Conservation (phyloP, 1,140 invertebrate species). For the Physella acuta region DNA sequence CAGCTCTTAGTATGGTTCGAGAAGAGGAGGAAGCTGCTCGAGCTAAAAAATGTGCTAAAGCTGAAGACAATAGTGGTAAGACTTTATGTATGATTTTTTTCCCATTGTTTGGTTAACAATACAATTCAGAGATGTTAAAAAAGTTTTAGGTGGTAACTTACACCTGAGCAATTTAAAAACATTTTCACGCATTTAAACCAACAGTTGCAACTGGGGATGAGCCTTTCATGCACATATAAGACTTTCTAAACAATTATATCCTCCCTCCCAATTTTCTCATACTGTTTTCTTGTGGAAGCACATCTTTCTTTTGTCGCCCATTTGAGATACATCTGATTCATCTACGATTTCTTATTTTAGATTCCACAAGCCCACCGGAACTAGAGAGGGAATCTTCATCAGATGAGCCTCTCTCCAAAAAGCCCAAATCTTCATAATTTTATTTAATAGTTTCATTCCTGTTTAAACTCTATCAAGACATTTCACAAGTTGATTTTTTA, state of each 20-base stretch:
- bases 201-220: too few species aligned
- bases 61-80: slow-evolving; percentile 37
- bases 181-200: too few species aligned
- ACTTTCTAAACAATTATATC: too few species aligned
- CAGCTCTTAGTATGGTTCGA: slow-evolving; percentile 39
- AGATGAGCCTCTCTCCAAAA: slow-evolving; percentile 30
- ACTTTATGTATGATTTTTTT: neutral
- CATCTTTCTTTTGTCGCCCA: too few species aligned
- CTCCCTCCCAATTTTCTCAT: too few species aligned
- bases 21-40: slow-evolving; percentile 29
- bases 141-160: neutral
- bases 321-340: too few species aligned
- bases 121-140: neutral
- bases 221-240: too few species aligned
- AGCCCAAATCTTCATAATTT: slow-evolving; percentile 17
- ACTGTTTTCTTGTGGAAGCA: too few species aligned
- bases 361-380: slow-evolving; percentile 34
- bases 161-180: too few species aligned
- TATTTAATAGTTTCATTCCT: neutral
- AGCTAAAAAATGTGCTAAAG: slow-evolving; percentile 20
- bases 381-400: slow-evolving; percentile 33
- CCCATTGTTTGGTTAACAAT: neutral
- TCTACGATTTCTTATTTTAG: too few species aligned
- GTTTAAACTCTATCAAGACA: too few species aligned
- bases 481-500: too few species aligned